Base-by-base conservation (phyloP, 1,140 invertebrate species). In the Plutomurus gul region DNA sequence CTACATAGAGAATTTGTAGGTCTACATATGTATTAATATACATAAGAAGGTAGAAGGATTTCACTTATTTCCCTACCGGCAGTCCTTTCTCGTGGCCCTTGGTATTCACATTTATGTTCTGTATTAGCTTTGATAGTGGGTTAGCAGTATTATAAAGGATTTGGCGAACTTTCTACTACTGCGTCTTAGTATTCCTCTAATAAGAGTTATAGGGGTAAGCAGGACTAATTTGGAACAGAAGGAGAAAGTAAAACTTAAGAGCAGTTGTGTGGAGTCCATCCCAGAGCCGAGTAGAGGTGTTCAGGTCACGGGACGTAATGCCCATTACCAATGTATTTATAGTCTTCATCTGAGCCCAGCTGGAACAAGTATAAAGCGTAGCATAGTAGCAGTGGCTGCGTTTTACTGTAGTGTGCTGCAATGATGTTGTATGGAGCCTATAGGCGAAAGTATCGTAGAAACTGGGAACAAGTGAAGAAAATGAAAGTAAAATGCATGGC, bases 221-320 rank as follows among this genome's bases (percentile, higher is more conserved):
- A 65, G 36, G 56, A 65, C 56, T 65, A 65, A 65, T 65, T 65
- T 65, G 56, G 18, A 65, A 65, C 27, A 65, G 56, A 65, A 65
- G 56, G 56, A 43, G 56, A 65, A 65, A 65, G 56, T 33, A 65
- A 65, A 65, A 33, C 8, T n/a, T 33, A 30, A 20, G 13, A 65
- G 56, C 56, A 65, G 51, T 60, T 60, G 51, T 60, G 20, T 33
- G 7, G 27, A 65, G 11, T 65, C 11, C 25, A 65, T 30, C 27
- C 13, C 13, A 51, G 47, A 22, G 47, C 22, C 11, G 22, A 56
- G 51, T 16, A n/a, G 51, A 56, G 56, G 56, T 65, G 56, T 65
- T 65, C 27, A 30, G 56, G 56, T 65, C 56, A 65, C 56, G 56
- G 51, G 56, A 65, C 56, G 16, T 65, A 65, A 65, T 65, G 56